Percentiles rank a stretch among this genome's conserved stretches.
These are phyloP conservation scores for Mesocentrotus franciscanus DNA, from an alignment of 53 echinoderm and acorn worm genomes.

Conservation along the genomic window DNA sequence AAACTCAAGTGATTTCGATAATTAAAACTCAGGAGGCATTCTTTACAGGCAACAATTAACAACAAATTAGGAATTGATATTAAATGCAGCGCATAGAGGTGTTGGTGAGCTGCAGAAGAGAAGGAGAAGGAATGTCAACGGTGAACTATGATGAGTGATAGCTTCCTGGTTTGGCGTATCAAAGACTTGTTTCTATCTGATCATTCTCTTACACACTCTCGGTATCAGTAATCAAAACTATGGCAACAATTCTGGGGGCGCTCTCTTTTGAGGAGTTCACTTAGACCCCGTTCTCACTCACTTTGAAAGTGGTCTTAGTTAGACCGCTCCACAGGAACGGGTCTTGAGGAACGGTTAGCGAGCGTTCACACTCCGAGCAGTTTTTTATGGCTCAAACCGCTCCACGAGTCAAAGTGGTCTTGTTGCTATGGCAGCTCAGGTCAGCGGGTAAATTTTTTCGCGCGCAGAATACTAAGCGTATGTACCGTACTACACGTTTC, in stretches of 20 bases:
- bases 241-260: neutral
- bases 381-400: too few species aligned
- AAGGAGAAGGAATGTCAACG: neutral
- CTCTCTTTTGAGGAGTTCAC: neutral
- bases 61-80: neutral
- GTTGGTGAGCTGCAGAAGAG: neutral
- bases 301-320: too few species aligned
- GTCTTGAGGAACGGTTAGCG: too few species aligned
- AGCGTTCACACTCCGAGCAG: too few species aligned
- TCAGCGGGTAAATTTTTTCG: too few species aligned
- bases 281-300: neutral
- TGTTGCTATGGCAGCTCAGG: too few species aligned
- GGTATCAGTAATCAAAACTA: conserved; percentile 47
- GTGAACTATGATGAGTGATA: conserved; percentile 32
- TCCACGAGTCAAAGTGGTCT: too few species aligned
- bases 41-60: neutral
- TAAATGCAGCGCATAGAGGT: neutral
- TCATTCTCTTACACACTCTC: conserved; percentile 34
- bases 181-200: conserved; percentile 29
- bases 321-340: too few species aligned
- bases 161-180: conserved; percentile 54
- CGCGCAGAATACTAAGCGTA: too few species aligned
- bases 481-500: too few species aligned
- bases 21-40: neutral
- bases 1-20: neutral